Conservation (phyloP, 2,113 vertebrate species). For the Gadus chalcogrammus region DNA sequence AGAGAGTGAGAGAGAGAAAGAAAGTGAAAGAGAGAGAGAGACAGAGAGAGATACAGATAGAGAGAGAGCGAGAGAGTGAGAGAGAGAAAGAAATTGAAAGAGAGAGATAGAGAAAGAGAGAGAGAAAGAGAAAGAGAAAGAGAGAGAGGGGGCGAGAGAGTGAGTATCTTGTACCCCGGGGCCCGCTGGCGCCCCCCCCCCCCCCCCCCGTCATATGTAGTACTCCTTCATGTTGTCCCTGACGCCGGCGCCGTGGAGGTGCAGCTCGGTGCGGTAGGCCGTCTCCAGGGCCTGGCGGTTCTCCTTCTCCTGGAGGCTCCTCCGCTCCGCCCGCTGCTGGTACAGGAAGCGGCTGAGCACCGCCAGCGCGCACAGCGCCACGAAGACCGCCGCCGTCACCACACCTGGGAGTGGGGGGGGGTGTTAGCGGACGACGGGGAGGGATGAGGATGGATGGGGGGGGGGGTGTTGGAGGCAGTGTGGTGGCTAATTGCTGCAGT, state of each 20-base stretch:
- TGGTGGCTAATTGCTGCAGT: no score
- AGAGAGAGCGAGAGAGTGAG: no score
- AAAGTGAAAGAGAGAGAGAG: no score
- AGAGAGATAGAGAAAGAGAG: no score
- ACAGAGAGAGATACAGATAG: no score
- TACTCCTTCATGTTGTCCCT: slow-evolving; percentile 93
- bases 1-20: no score
- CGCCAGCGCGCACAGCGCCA: slow-evolving; percentile 84
- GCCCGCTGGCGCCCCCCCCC: neutral
- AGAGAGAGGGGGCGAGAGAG: neutral
- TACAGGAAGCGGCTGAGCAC: slow-evolving; percentile 87
- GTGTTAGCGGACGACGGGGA: neutral
- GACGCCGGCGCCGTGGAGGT: slow-evolving; percentile 83
- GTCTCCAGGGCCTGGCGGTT: slow-evolving; percentile 76
- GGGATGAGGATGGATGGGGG: slow-evolving; percentile 14
- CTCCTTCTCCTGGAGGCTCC: slow-evolving; percentile 79
- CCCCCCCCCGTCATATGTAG: slow-evolving; percentile 82
- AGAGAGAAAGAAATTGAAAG: neutral
- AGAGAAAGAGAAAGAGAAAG: neutral
- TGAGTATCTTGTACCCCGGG: neutral
- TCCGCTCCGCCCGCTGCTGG: slow-evolving; percentile 84
- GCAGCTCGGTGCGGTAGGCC: slow-evolving; percentile 87
- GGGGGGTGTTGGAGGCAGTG: no score
- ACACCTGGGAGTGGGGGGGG: slow-evolving; percentile 71
- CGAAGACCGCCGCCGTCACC: slow-evolving; percentile 88